Base-by-base conservation (phyloP, 2,797 vertebrate genomes). In the Sebastes steindachneri region DNA sequence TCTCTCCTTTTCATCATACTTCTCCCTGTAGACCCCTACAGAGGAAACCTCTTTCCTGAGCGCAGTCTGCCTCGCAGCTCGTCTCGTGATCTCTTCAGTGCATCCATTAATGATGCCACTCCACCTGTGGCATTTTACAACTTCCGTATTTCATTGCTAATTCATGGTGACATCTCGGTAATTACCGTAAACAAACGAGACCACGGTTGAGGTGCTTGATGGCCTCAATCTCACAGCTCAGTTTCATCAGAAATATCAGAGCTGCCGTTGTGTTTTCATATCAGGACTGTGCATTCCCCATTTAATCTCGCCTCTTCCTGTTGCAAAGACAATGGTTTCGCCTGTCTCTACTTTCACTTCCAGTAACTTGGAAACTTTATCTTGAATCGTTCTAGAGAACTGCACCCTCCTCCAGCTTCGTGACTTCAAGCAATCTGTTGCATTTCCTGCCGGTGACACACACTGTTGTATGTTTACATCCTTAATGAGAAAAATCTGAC, bases 361-460 rank as follows among this genome's bases (percentile, higher is more conserved):
- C 21, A 41, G 53, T 45, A 7, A 48, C 33, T 33, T 2, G 1
- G 12, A 51, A 55, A 67, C 26, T 59, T 70, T 35, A 82, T 81
- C 54, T 86, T 3, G 1, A 19, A 41, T 73, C 2, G 0, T 48
- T 66, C 57, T n/a, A 9, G 7, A n/a, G 48, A 51, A 51, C 48
- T n/a, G 48, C 48, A 15, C 65, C 64, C 21, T 74, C 53, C 29
- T 72, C 71, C 76, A 80, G 54, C 11, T 77, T 67, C 2, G 2
- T 70, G 12, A 60, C 29, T 60, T 25, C 3, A 12, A 66, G 77
- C 59, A 76, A 76, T 76, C 57, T 26, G 1, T 26, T 68, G 48
- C 31, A 58, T 82, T 89, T 88, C 86, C 82, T 86, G 69, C 75
- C 29, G 4, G 66, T 35, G 62, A 82, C 62, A 68, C 45, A 60